A percentile compares a stretch with the other conserved stretches of the same genome.
Evolutionary conservation across 2,113 vertebrate species (phyloP).

Genomic region (Aphyosemion australe): DNA sequence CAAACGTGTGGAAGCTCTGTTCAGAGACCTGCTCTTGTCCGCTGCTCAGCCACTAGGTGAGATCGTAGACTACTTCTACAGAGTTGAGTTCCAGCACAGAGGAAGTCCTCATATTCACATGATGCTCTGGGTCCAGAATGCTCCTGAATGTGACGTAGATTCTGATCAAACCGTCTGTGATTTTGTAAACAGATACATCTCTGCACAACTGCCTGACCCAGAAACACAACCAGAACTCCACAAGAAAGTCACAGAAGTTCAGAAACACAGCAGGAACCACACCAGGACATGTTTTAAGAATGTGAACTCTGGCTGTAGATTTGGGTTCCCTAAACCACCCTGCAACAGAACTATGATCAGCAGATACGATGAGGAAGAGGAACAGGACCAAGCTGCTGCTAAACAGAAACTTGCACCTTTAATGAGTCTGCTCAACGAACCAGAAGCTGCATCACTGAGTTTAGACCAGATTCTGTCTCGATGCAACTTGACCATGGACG

Average conservation of each 20-base stretch:
- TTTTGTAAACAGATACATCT: constrained; percentile 1
- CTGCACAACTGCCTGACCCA: constrained; percentile 38
- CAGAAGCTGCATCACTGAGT: background rate
- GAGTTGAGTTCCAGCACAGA: constrained; percentile 23
- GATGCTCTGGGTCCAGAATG: background rate
- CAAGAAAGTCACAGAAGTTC: constrained; percentile 38
- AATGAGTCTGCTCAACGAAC: background rate
- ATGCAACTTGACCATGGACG: constrained; percentile 1
- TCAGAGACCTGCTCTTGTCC: too few species aligned
- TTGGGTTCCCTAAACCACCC: constrained; percentile 10
- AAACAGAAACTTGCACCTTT: background rate
- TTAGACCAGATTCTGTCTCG: background rate
- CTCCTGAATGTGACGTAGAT: background rate
- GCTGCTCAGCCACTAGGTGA: background rate
- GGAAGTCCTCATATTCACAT: background rate
- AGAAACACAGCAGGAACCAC: constrained; percentile 48
- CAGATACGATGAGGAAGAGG: background rate
- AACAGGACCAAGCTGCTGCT: background rate
- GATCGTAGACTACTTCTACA: background rate
- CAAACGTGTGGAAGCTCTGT: too few species aligned
- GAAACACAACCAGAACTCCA: constrained; percentile 32
- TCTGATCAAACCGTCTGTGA: background rate
- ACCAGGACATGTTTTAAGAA: constrained; percentile 18
- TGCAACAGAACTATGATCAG: background rate
- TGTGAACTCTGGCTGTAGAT: constrained; percentile 1